Conservation (phyloP, 2,888 invertebrate species). For the Unio delphinus region DNA sequence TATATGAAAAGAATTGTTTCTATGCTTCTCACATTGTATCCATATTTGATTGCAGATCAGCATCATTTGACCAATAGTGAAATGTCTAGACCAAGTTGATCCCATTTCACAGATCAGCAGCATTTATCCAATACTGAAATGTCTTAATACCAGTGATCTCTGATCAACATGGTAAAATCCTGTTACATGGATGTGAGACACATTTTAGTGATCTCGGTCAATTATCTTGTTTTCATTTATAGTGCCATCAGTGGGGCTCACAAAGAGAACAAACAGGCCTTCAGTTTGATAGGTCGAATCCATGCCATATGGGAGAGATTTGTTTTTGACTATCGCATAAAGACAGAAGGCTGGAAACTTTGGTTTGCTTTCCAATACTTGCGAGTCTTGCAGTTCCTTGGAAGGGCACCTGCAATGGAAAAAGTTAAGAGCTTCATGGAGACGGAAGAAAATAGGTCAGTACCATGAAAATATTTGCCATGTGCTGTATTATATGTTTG, state of each 20-base stretch:
- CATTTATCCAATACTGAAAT: no score
- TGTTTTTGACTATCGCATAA: conserved; percentile 56
- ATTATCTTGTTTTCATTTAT: conserved; percentile 14
- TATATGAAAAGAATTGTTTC: no score
- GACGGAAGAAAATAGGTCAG: conserved; percentile 54
- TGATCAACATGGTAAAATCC: no score
- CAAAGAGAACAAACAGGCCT: conserved; percentile 34
- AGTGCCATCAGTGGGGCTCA: conserved; percentile 63
- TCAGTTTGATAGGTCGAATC: conserved; percentile 33
- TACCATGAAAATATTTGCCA: background rate
- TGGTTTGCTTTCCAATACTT: conserved; percentile 52
- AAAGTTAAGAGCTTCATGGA: conserved; percentile 52
- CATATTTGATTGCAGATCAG: no score
- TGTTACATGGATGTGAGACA: no score
- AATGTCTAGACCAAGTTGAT: no score
- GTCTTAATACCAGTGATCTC: no score
- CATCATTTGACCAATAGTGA: no score
- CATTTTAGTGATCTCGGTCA: no score
- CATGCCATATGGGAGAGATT: conserved; percentile 56
- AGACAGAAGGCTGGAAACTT: conserved; percentile 49
- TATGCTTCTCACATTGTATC: no score
- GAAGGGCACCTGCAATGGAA: conserved; percentile 52
- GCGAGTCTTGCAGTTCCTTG: conserved; percentile 52
- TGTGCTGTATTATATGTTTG: background rate
- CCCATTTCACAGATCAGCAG: no score